Base-by-base conservation (phyloP, 2,797 vertebrate species). In the Lepidocolaptes lacrymiger region DNA sequence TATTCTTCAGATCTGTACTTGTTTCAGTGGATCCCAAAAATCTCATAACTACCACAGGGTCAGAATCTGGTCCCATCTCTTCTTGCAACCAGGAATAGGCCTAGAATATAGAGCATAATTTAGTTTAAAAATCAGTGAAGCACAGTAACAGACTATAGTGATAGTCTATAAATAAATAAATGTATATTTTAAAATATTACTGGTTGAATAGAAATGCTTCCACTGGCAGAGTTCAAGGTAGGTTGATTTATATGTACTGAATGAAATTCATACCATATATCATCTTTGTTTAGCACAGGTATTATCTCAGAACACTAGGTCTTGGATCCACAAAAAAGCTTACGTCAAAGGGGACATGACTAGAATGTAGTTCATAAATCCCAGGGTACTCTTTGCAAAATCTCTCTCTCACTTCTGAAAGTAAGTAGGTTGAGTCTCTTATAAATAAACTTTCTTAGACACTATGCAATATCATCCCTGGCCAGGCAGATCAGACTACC, bases 81-180 rank as follows among this genome's bases (percentile, higher is more conserved):
- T 98, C 99, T 93, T 99, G 99, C 63, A 99, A 98, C 98, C 99
- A 99, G 14, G 98, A 97, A 93, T 99, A 99, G 66, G 99, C 98
- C 99, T 99, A 97, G 64, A 98, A 98, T 88, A 96, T 15, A 97
- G 84, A 97, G 48, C 48, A 74, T 17, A 54, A 19, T 93, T 96
- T 83, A 95, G 64, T 94, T 93, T 94, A 85, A 46, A 55, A 78
- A 34, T 56, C 55, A 77, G 26, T 19, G 46, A 94, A 93, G 63
- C n/a, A 81, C 22, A 61, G 30, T 54, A 74, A 69, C 16, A 62
- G 24, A 77, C 23, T 67, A 73, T 3, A 85, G 27, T 18, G 15
- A 64, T 24, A 67, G 16, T 14, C n/a, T 69, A 30, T 23, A 69
- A 30, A 68, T 26, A 59, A 78, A 54, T 22, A 10, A 54, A 32